A percentile compares a stretch with the other conserved stretches of the same genome.
phyloP scores from a whole-genome alignment of 2,797 vertebrate genomes.

The Silurus lanzhouensis region DNA sequence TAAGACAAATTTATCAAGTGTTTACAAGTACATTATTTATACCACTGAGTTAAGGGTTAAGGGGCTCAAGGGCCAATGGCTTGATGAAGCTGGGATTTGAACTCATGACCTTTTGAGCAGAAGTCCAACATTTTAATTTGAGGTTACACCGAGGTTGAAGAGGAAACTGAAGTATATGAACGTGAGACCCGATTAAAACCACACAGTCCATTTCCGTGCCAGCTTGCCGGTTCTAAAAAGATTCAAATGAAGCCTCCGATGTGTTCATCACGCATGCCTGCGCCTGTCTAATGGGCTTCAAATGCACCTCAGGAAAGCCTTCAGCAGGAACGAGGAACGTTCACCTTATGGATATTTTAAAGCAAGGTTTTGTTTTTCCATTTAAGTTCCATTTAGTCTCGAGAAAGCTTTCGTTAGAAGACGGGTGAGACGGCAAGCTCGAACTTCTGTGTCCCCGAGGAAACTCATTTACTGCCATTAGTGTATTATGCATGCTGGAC shows the following conservation, averaged over 20 bases:
- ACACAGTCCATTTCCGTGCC: not conserved
- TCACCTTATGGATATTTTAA: not conserved
- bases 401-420: not conserved
- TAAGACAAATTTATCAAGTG: no score
- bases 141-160: no score
- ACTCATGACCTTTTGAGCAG: no score
- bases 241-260: not conserved
- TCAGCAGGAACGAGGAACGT: not conserved
- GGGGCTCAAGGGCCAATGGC: no score
- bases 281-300: not conserved
- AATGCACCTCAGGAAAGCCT: not conserved
- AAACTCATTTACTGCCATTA: conserved; percentile 5
- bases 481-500: not conserved
- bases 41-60: no score
- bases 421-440: not conserved
- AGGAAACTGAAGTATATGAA: no score
- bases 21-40: no score
- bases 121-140: no score
- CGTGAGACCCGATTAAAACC: not conserved
- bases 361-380: not conserved
- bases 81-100: no score
- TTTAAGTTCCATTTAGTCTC: not conserved
- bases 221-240: not conserved
- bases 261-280: not conserved
- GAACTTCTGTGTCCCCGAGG: not conserved